Percentiles rank a stretch among this genome's conserved stretches.
Evolutionary conservation across 2,888 invertebrate genomes (phyloP).

Genomic region (Scelioninae gen. 2): DNA sequence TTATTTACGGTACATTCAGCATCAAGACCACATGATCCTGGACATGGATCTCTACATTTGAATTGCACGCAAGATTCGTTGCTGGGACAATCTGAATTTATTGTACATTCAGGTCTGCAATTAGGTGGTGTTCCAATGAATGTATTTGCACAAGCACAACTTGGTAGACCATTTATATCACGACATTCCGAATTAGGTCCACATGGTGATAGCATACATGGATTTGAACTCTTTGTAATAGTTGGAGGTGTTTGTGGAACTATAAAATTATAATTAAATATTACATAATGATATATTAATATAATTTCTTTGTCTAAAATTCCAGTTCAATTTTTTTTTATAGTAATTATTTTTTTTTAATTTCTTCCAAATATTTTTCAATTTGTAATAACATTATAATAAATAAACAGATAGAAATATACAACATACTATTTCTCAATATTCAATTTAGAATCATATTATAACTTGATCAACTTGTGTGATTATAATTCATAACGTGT

Average conservation of each 20-base stretch:
- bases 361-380: no score
- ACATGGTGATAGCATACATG: constrained; percentile 84
- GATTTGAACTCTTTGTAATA: constrained; percentile 65
- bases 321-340: no score
- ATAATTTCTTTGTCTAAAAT: no score
- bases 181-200: constrained; percentile 86
- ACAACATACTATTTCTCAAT: no score
- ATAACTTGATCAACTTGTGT: no score
- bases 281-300: no score
- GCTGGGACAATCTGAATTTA: constrained; percentile 84
- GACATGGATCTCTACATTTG: constrained; percentile 87
- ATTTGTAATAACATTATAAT: no score
- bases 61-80: constrained; percentile 85
- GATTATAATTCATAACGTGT: no score
- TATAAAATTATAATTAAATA: constrained; percentile 6
- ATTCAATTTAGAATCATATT: no score
- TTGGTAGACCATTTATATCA: constrained; percentile 82
- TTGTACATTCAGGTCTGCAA: constrained; percentile 78
- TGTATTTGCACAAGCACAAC: constrained; percentile 85
- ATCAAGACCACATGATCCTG: constrained; percentile 84
- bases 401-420: no score
- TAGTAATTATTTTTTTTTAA: no score
- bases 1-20: constrained; percentile 84
- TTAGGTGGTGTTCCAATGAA: constrained; percentile 86
- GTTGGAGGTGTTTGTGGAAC: constrained; percentile 33